Base-by-base conservation (phyloP, 2,888 invertebrate species). In the Netelia inedita region DNA sequence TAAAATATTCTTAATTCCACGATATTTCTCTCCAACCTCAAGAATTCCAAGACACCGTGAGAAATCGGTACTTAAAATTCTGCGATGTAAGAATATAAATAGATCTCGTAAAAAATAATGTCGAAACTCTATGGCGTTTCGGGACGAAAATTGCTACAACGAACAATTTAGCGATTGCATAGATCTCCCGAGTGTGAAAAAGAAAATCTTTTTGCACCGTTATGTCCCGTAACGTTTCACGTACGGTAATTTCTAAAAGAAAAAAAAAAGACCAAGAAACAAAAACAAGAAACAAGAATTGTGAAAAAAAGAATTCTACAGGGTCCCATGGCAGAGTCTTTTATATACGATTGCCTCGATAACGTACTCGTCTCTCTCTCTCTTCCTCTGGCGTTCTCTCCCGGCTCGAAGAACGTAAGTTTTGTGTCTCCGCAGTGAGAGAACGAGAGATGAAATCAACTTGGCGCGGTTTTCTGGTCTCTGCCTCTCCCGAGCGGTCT, bases 401-500 rank as follows among this genome's bases (percentile, higher is more conserved):
- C 6, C 5, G 57, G 10, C n/a, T 19, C 57, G 57, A 57, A 35
- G 57, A 57, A 16, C n/a, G 14, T 57, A 9, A 9, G 57, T 53
- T 53, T 14, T n/a, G 59, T 73, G 14, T 41, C 59, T 73, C 43
- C 10, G n/a, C 50, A 46, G 28, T 46, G 59, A 28, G 63, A 73
- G 57, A 57, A 35, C 35, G 61, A 73, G 73, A 59, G 73, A 75
- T 65, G 74, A 75, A 75, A 75, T 66, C 41, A 75, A 35, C 55
- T 35, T 19, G 59, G 21, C 14, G 28, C 14, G 59, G 66, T 28
- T 65, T 65, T 65, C 41, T 14, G 14, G 43, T 59, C 11, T 19
- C 1, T 35, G 57, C 69, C 66, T 21, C 46, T 66, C 8, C 14
- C 55, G 59, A 16, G 68, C 75, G 65, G 63, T 63, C 53, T 63